phyloP scores from a whole-genome alignment of 2,797 vertebrate species.

The Rhynchotus rufescens region DNA sequence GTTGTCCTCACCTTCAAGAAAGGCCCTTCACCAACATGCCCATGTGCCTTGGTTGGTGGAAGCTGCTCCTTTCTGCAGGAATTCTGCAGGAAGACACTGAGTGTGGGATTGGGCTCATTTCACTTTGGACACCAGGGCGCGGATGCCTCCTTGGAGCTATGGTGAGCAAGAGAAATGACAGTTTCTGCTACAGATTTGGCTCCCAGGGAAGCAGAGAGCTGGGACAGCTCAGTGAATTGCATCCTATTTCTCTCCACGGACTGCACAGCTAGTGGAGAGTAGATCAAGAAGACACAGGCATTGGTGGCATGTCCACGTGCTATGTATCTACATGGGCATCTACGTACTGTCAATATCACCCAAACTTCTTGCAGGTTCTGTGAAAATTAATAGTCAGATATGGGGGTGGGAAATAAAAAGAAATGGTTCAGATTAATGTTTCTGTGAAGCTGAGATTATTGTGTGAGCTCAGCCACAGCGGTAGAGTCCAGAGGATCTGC shows the following conservation, averaged over 20 bases:
- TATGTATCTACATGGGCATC: background rate
- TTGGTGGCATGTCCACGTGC: background rate
- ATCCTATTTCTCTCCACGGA: background rate
- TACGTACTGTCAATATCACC: background rate
- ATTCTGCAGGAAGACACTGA: background rate
- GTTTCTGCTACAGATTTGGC: background rate
- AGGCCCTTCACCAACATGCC: rapidly evolving
- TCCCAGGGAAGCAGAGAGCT: background rate
- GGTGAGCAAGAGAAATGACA: background rate
- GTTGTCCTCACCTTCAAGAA: background rate
- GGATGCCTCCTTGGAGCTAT: background rate
- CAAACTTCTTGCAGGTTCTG: background rate
- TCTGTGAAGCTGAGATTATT: background rate
- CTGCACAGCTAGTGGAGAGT: background rate
- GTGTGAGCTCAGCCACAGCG: background rate
- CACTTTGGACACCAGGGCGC: background rate
- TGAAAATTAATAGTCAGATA: background rate
- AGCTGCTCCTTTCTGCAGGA: background rate
- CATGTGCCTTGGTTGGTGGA: background rate
- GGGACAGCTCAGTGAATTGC: background rate
- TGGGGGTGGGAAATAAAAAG: background rate
- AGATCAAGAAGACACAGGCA: background rate
- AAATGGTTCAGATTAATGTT: background rate
- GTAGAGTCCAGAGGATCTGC: background rate
- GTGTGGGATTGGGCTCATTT: background rate